Conservation (phyloP, 2,888 invertebrate genomes). For the Andrena fulva region DNA sequence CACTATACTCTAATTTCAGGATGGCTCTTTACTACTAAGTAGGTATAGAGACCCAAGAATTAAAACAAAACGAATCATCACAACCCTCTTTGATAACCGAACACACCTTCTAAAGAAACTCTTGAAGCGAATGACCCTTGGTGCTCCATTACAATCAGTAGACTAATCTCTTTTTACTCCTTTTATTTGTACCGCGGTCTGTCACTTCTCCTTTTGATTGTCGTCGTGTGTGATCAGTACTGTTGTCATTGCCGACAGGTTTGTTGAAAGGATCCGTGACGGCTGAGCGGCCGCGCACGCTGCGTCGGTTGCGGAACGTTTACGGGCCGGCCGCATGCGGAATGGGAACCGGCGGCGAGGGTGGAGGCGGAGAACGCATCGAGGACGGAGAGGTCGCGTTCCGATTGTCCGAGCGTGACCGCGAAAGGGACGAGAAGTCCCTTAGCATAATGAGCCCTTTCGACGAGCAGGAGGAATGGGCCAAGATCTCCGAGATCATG, state of each 20-base stretch:
- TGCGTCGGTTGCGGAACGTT: slow-evolving; percentile 90
- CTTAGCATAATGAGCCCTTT: slow-evolving; percentile 92
- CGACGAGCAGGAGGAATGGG: slow-evolving; percentile 98
- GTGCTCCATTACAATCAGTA: too few relatives aligned
- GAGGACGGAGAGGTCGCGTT: slow-evolving; percentile 81
- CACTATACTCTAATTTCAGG: too few relatives aligned
- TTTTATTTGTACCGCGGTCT: too few relatives aligned
- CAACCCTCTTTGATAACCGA: too few relatives aligned
- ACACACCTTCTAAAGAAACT: not conserved
- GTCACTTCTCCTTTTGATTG: not conserved
- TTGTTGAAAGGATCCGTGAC: slow-evolving; percentile 93
- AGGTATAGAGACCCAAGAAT: too few relatives aligned
- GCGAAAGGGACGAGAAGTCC: slow-evolving; percentile 84
- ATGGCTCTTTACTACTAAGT: too few relatives aligned
- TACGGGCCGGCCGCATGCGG: slow-evolving; percentile 86
- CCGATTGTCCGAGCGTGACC: slow-evolving; percentile 81
- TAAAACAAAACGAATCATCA: too few relatives aligned
- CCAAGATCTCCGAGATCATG: slow-evolving; percentile 98
- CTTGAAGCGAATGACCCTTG: not conserved
- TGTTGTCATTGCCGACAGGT: slow-evolving; percentile 86
- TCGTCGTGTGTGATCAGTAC: not conserved
- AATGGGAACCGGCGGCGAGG: slow-evolving; percentile 84
- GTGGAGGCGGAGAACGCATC: slow-evolving; percentile 76
- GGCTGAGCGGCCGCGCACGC: slow-evolving; percentile 91
- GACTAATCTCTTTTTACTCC: too few relatives aligned